Conservation (phyloP, 1,140 invertebrate genomes). For the Solenopsis fugax region DNA sequence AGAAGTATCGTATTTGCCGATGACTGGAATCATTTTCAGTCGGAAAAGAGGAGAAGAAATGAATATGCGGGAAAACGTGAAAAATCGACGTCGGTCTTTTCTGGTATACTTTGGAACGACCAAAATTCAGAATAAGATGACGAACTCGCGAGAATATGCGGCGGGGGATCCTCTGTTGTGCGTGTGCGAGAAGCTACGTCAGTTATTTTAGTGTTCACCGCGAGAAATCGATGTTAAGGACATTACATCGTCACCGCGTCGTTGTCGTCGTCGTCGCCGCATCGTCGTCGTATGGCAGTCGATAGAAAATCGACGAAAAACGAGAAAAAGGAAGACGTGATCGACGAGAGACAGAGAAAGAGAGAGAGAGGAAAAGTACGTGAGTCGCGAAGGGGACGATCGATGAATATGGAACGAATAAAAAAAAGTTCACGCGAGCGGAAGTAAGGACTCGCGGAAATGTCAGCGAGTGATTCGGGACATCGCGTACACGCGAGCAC, state of each 20-base stretch:
- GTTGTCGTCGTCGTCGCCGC: background rate
- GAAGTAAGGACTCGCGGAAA: conserved; percentile 24
- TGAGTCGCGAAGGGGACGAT: conserved; percentile 9
- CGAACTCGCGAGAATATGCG: background rate
- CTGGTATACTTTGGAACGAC: background rate
- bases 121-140: conserved; percentile 2
- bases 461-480: conserved; percentile 1
- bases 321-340: conserved; percentile 18
- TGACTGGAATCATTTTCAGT: background rate
- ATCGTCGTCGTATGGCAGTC: background rate
- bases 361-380: background rate
- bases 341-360: conserved; percentile 1
- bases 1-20: background rate
- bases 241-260: conserved; percentile 21
- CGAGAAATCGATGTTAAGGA: conserved; percentile 58
- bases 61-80: background rate
- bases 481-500: background rate
- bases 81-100: conserved; percentile 1
- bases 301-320: conserved; percentile 46
- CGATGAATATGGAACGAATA: conserved; percentile 56
- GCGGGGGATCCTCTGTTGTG: background rate
- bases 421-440: conserved; percentile 2
- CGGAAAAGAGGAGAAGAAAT: too few species aligned
- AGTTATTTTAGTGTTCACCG: conserved; percentile 41
- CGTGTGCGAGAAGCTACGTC: conserved; percentile 8